Base-by-base conservation (phyloP, 2,113 vertebrate species). In the Toxotes jaculatrix region DNA sequence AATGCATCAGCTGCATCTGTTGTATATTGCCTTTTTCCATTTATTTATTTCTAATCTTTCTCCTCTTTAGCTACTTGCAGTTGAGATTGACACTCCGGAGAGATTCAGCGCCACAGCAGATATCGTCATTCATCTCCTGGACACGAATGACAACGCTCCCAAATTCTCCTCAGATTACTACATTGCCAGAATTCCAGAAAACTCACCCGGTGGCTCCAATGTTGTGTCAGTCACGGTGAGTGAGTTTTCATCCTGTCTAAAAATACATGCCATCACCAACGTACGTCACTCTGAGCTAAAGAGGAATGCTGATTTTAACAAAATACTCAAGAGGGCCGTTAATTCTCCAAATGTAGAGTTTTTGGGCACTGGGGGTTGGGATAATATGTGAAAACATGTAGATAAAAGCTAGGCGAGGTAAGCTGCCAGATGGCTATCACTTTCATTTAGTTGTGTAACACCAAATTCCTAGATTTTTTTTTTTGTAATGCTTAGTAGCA, bases 21-120 rank as follows among this genome's bases (percentile, higher is more conserved):
- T 27, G 4, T 8, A 21, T 47, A 11, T 49, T 67, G 2, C 7
- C 23, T 0, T 13, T 32, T 51, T 43, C 36, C 36, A 59, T 17
- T 32, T 7, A 10, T 59, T 62, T 23, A 32, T 66, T 47, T 16
- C 4, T 9, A 1, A 27, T 63, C 13, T 6, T 49, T 57, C 21
- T n/a, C 42, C 19, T 75, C 47, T 66, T 74, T 31, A 99, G 98
- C 95, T 99, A 45, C 95, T 99, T 69, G 98, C 98, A 0, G 93
- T 97, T 47, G 98, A 99, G 90, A 95, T 98, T 12, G 97, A 97
- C 79, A 99, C 98, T 0, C 96, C 96, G 0, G 98, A 99, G 94
- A 96, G 96, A 66, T 99, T 99, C 95, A 99, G 97, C 60, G 96
- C 98, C 0, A 99, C 98, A 0, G 98, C 97, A 0, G 97, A 99